Evolutionary conservation across 2,113 vertebrate genomes (phyloP).

Genomic region (Ictidomys tridecemlineatus): DNA sequence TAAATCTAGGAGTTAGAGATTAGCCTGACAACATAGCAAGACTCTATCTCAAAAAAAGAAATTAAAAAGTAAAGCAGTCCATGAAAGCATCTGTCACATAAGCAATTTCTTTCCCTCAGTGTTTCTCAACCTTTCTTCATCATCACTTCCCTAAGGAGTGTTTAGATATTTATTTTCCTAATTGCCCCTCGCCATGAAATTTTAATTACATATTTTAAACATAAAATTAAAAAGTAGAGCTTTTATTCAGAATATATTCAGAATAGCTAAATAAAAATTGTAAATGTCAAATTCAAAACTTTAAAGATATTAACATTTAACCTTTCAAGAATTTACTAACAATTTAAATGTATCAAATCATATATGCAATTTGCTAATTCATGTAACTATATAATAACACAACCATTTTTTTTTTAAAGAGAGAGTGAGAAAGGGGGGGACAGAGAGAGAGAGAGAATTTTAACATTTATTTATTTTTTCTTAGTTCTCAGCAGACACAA

Average conservation of each 20-base stretch:
- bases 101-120: background rate
- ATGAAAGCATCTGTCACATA: background rate
- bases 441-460: too few relatives aligned
- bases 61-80: background rate
- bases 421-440: too few relatives aligned
- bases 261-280: slow-evolving; percentile 42
- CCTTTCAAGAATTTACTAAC: slow-evolving; percentile 41
- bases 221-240: background rate
- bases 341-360: slow-evolving; percentile 30
- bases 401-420: slow-evolving; percentile 11
- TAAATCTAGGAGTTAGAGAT: background rate
- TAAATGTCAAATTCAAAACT: slow-evolving; percentile 7
- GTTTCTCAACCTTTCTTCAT: slow-evolving; percentile 21
- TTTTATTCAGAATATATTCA: slow-evolving; percentile 28
- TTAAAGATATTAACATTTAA: slow-evolving; percentile 42
- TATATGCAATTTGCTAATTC: slow-evolving; percentile 27
- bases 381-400: background rate
- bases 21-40: background rate
- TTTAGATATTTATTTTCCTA: slow-evolving; percentile 15
- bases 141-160: background rate
- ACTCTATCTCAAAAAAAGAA: background rate
- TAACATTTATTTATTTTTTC: too few relatives aligned
- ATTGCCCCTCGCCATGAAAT: background rate
- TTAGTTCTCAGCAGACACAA: too few relatives aligned
- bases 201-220: background rate